These are phyloP conservation scores for Rhinichthys osculus DNA, from an alignment of 2,797 vertebrate genomes.

Conservation along the genomic window DNA sequence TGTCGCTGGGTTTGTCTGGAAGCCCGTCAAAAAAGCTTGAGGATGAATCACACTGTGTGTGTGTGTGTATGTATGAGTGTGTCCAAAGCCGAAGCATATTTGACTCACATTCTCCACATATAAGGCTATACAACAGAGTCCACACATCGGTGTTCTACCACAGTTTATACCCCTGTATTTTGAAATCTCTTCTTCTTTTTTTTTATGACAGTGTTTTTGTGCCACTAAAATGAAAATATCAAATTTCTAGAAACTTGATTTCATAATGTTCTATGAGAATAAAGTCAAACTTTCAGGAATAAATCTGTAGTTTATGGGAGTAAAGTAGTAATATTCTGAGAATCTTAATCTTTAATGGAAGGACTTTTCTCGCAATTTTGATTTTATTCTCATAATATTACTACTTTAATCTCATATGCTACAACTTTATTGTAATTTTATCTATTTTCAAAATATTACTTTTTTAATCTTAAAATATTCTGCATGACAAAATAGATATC, in stretches of 20 bases:
- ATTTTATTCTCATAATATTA: neutral
- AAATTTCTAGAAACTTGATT: neutral
- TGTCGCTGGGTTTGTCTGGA: conserved; percentile 72
- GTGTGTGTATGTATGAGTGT: neutral
- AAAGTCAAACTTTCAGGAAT: neutral
- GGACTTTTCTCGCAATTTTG: neutral
- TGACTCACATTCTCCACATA: neutral
- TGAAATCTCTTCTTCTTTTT: neutral
- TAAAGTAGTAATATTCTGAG: neutral
- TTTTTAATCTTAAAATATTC: neutral
- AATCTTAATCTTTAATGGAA: neutral
- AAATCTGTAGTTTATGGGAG: neutral
- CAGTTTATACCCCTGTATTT: neutral
- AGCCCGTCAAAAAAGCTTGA: conserved; percentile 36
- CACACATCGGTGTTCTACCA: neutral
- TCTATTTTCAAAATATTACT: neutral
- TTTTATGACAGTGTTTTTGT: neutral
- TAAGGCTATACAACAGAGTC: neutral
- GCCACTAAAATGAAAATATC: neutral
- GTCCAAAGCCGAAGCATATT: conserved; percentile 14
- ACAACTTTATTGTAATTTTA: neutral
- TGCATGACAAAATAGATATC: neutral
- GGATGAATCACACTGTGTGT: conserved; percentile 26
- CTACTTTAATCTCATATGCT: neutral
- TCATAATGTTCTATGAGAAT: neutral